A percentile compares a stretch with the other conserved stretches of the same genome.
Conservation (phyloP, 2,797 vertebrate genomes). For the Epinephelus coioides region DNA sequence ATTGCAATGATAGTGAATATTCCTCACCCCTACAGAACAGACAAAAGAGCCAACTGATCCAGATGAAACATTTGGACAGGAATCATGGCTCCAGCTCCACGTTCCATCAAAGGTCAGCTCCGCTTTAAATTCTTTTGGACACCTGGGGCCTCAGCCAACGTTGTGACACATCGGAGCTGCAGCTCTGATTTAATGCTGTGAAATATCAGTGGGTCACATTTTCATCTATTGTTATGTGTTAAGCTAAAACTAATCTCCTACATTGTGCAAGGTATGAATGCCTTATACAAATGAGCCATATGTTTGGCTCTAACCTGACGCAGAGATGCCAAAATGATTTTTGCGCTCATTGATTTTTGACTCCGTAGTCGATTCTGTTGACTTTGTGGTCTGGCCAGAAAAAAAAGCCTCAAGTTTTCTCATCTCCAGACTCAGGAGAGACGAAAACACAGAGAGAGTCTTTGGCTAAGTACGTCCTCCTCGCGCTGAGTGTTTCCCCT, state of each 20-base stretch:
- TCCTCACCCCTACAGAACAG: background rate
- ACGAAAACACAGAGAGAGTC: background rate
- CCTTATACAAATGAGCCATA: constrained; percentile 22
- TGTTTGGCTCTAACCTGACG: constrained; percentile 42
- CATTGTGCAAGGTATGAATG: constrained; percentile 34
- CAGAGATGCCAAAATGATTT: constrained; percentile 55
- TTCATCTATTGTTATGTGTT: constrained; percentile 14
- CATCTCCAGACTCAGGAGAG: constrained; percentile 29
- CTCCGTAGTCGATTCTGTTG: constrained; percentile 59
- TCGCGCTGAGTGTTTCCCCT: constrained; percentile 48
- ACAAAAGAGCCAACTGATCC: background rate
- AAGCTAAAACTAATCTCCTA: constrained; percentile 42
- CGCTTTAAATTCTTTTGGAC: constrained; percentile 36
- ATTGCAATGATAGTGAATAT: background rate
- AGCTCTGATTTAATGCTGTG: constrained; percentile 44
- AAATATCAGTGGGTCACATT: constrained; percentile 40
- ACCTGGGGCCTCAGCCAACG: constrained; percentile 29
- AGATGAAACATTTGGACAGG: constrained; percentile 21
- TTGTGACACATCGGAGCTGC: constrained; percentile 32
- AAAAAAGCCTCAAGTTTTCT: constrained; percentile 41
- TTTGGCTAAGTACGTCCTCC: constrained; percentile 34
- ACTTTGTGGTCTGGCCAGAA: constrained; percentile 62
- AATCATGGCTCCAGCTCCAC: background rate
- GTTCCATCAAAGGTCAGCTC: constrained; percentile 30
- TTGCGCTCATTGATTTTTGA: constrained; percentile 69